Base-by-base conservation (phyloP, 2,888 invertebrate genomes). In the Hyposoter dolosus region DNA sequence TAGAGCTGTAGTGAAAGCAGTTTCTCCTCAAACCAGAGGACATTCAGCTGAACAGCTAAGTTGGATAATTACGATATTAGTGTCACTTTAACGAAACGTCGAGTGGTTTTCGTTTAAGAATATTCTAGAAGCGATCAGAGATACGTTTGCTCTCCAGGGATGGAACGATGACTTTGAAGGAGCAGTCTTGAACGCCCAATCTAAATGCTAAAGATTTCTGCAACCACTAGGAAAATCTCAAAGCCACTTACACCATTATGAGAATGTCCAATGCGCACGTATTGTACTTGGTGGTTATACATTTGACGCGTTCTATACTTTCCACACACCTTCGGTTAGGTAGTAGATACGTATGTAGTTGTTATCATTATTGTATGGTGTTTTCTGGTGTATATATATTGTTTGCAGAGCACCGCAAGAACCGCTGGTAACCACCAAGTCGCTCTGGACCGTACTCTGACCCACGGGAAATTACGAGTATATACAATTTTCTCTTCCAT, bases 391-490 rank as follows among this genome's bases (percentile, higher is more conserved):
- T 35, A 28, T 66, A 76, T 47, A 40, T 53, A 53, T 23, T 35
- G 65, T 40, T 50, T 40, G n/a, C 23, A 53, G 17, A 23, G 65
- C 43, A 74, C 69, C 69, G 47, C 74, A 47, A 56, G 77, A 82
- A 78, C 78, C 78, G 60, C 65, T 56, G 79, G 82, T 66, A 47
- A 45, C 60, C 69, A 65, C 65, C 53, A 50, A 66, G 74, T 43
- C 74, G 53, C 77, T 45, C 19, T 17, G 32, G 66, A 81, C n/a
- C 60, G 6, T 19, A 35, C 50, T 15, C 47, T 65, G 63, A 83
- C 86, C 86, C 86, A 75, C 86, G 86, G 83, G 83, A 82, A 88
- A 87, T 81, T 83, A 81, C 82, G 35, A 71, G 82, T 81, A 71
- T 50, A 63, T 75, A 81, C 43, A 79, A 23, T 63, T 60, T 74